phyloP scores from a whole-genome alignment of 2,113 vertebrate species.

The Piprites chloris region DNA sequence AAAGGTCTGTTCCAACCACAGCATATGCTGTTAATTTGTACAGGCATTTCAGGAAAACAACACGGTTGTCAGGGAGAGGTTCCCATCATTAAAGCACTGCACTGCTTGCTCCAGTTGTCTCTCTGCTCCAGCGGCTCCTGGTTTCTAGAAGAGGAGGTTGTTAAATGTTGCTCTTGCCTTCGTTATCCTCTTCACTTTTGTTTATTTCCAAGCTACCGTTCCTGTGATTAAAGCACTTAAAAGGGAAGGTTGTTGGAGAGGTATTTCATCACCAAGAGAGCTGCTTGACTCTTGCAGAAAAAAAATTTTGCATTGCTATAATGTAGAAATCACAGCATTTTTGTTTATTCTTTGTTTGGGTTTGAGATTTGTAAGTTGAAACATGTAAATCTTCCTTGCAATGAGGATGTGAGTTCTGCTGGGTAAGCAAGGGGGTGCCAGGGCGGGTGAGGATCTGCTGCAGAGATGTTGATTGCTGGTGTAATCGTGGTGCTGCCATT shows the following conservation, averaged over 20 bases:
- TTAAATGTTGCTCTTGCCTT: background rate
- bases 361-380: background rate
- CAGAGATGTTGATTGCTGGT: background rate
- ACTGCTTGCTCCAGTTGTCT: background rate
- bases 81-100: background rate
- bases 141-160: background rate
- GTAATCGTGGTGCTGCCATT: background rate
- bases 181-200: constrained; percentile 5
- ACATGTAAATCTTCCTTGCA: background rate
- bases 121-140: background rate
- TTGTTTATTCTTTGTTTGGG: background rate
- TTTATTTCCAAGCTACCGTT: constrained; percentile 2
- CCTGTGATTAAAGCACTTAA: background rate
- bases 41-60: background rate
- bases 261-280: background rate
- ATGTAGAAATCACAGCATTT: background rate
- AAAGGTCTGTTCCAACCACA: background rate
- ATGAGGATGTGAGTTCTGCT: background rate
- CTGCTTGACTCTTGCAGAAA: background rate
- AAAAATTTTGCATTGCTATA: background rate
- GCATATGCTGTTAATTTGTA: background rate
- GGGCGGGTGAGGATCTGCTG: accelerated
- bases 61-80: background rate
- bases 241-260: background rate
- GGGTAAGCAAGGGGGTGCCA: background rate